These are phyloP conservation scores for Altica lythri DNA, from an alignment of 2,888 invertebrate species.

Conservation along the genomic window DNA sequence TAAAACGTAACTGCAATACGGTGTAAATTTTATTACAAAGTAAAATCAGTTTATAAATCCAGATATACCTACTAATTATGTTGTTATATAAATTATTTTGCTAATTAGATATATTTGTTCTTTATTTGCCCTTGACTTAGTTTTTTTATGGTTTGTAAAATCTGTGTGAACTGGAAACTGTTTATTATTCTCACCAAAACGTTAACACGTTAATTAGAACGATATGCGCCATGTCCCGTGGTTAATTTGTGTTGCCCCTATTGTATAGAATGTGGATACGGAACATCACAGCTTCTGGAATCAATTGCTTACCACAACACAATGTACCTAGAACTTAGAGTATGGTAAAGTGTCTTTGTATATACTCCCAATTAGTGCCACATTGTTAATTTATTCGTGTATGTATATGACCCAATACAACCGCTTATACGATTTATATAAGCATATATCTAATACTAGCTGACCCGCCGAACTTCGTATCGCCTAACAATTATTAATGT, in stretches of 20 bases:
- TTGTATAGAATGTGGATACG: conserved; percentile 1
- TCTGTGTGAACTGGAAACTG: conserved; percentile 12
- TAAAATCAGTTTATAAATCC: no score
- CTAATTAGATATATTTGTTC: background rate
- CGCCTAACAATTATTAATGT: no score
- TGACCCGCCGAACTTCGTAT: no score
- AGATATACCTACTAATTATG: no score
- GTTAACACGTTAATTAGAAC: conserved; percentile 25
- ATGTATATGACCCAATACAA: no score
- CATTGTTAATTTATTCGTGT: no score
- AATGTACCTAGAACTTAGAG: background rate
- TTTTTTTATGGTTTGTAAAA: conserved; percentile 6
- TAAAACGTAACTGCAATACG: no score
- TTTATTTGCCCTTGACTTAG: background rate
- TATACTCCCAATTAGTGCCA: no score
- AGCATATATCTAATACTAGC: no score
- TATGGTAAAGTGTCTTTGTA: no score
- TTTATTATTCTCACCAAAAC: conserved; percentile 20
- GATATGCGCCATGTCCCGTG: conserved; percentile 3
- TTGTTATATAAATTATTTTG: background rate
- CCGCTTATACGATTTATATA: no score
- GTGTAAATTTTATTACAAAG: no score
- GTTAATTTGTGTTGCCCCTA: conserved; percentile 7
- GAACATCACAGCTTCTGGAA: background rate
- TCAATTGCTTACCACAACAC: background rate